Conservation (phyloP, 2,888 invertebrate genomes). For the Cryptocephalus moraei region DNA sequence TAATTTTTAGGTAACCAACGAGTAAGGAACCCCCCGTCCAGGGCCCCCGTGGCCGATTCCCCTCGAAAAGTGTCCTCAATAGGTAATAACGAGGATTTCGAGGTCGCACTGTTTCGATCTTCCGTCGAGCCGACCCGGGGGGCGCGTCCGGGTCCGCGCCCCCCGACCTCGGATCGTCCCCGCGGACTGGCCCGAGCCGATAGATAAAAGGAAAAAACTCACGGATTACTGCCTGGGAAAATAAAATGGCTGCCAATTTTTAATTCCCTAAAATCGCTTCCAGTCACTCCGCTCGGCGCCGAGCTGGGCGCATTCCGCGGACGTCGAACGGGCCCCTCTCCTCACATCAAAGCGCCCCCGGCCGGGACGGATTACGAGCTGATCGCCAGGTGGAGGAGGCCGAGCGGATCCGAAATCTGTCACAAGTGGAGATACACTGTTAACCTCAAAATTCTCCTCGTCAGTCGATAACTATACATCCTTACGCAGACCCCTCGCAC, state of each 20-base stretch:
- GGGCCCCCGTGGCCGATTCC: no score
- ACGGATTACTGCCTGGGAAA: constrained; percentile 21
- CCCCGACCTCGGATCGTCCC: no score
- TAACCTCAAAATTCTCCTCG: constrained; percentile 17
- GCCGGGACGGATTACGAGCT: constrained; percentile 8
- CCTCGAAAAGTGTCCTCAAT: no score
- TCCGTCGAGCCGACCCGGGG: background rate
- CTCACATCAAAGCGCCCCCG: background rate
- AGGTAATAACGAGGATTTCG: background rate
- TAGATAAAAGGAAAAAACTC: constrained; percentile 18
- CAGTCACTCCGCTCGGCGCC: constrained; percentile 9
- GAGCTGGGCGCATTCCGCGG: constrained; percentile 8
- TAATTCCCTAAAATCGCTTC: constrained; percentile 14
- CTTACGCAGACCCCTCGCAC: background rate
- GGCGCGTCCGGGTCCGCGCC: background rate
- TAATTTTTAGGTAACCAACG: no score
- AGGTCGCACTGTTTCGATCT: background rate
- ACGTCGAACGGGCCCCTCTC: no score
- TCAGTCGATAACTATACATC: constrained; percentile 12
- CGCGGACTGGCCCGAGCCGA: background rate
- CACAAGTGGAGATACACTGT: constrained; percentile 14
- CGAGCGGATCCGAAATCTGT: constrained; percentile 12
- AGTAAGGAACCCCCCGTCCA: no score
- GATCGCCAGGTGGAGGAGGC: constrained; percentile 3
- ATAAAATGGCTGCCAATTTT: constrained; percentile 18